phyloP scores from a whole-genome alignment of 2,888 invertebrate species.

The Pammene fasciana region DNA sequence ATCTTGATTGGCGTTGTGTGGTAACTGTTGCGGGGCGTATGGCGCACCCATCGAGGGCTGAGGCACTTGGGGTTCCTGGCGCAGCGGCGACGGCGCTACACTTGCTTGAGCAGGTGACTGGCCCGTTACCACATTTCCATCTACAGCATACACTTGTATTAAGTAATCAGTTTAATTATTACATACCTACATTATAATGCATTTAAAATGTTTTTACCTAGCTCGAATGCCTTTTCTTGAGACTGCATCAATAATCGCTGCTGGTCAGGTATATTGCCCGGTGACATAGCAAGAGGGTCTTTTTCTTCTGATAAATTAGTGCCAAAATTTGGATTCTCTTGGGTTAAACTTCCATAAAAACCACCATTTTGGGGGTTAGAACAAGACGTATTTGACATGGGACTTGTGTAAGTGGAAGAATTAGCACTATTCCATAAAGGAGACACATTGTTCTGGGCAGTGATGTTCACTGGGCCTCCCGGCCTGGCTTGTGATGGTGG shows the following conservation, averaged over 20 bases:
- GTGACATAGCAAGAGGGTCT: slow-evolving; percentile 78
- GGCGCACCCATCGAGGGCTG: slow-evolving; percentile 78
- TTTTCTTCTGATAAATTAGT: slow-evolving; percentile 73
- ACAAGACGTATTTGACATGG: slow-evolving; percentile 66
- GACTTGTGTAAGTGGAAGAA: slow-evolving; percentile 71
- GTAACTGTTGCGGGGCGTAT: slow-evolving; percentile 59
- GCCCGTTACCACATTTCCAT: slow-evolving; percentile 77
- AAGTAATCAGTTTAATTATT: slow-evolving; percentile 10
- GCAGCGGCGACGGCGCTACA: slow-evolving; percentile 82
- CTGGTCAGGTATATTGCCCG: slow-evolving; percentile 67
- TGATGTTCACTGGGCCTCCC: slow-evolving; percentile 73
- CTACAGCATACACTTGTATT: slow-evolving; percentile 50
- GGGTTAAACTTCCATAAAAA: slow-evolving; percentile 74
- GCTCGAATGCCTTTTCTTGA: slow-evolving; percentile 73
- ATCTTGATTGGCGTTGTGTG: slow-evolving; percentile 57
- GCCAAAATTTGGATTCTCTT: slow-evolving; percentile 71
- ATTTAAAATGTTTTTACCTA: slow-evolving; percentile 57
- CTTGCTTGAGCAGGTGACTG: slow-evolving; percentile 86
- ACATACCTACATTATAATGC: neutral
- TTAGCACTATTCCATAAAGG: slow-evolving; percentile 76
- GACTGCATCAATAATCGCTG: slow-evolving; percentile 63
- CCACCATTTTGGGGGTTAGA: slow-evolving; percentile 78
- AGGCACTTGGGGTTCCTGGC: slow-evolving; percentile 80
- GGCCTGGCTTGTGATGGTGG: slow-evolving; percentile 82
- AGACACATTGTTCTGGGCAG: slow-evolving; percentile 76